Evolutionary conservation across 2,888 invertebrate genomes (phyloP).

Genomic region (Thelaira solivaga): DNA sequence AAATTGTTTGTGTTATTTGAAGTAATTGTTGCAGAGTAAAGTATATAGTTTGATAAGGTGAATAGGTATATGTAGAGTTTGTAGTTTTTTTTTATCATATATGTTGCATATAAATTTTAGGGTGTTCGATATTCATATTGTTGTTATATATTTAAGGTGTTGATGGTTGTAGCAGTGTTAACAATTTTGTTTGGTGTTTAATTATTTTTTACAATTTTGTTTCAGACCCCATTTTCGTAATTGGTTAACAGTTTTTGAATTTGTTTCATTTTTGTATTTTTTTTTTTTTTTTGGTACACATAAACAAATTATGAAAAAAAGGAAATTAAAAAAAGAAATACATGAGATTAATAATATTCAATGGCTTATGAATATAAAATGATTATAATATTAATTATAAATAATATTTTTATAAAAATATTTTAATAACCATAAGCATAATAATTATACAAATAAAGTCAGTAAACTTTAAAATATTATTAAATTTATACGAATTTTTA

Average conservation of each 20-base stretch:
- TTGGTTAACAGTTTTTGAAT: constrained; percentile 70
- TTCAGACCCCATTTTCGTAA: constrained; percentile 75
- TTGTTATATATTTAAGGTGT: constrained; percentile 1
- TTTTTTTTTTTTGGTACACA: constrained; percentile 74
- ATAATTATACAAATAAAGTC: background rate
- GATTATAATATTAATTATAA: constrained; percentile 24
- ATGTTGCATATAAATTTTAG: constrained; percentile 36
- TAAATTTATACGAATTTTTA: constrained; percentile 7
- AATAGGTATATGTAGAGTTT: background rate
- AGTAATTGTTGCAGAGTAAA: constrained; percentile 22
- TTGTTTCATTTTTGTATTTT: constrained; percentile 31
- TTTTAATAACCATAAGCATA: constrained; percentile 18
- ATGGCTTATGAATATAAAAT: constrained; percentile 53
- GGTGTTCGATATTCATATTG: background rate
- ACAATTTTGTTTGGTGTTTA: constrained; percentile 41
- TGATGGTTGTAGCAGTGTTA: constrained; percentile 40
- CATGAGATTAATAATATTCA: constrained; percentile 73
- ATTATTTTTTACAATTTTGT: constrained; percentile 61
- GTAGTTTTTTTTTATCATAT: constrained; percentile 12
- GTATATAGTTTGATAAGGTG: background rate
- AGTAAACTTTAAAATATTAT: constrained; percentile 1
- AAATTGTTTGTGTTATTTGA: background rate
- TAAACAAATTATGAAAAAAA: constrained; percentile 76
- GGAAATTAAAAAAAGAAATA: constrained; percentile 74
- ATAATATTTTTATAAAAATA: constrained; percentile 16